Conservation (phyloP, 2,888 invertebrate genomes). For the Physocephala rufipes region DNA sequence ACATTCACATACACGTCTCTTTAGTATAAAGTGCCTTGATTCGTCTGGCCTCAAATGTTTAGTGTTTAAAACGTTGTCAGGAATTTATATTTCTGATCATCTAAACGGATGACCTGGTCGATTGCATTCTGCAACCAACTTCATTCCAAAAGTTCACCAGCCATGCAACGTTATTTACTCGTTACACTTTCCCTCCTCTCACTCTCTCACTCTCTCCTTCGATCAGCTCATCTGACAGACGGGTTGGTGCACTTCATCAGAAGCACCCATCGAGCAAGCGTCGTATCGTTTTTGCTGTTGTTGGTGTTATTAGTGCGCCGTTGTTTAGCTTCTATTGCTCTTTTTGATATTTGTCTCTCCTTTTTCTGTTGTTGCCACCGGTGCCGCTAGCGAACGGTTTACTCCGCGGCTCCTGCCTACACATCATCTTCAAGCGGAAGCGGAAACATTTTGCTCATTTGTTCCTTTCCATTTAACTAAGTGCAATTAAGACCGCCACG, state of each 20-base stretch:
- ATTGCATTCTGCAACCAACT: conserved; percentile 28
- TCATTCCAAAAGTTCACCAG: conserved; percentile 15
- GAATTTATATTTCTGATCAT: no score
- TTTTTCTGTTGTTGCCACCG: neutral
- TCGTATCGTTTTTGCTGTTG: neutral
- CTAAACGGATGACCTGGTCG: no score
- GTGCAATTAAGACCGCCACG: conserved; percentile 51
- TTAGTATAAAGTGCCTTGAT: no score
- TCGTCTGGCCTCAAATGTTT: no score
- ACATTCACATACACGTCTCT: no score
- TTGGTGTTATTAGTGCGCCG: neutral
- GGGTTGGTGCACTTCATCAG: conserved; percentile 29
- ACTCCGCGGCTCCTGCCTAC: conserved; percentile 5
- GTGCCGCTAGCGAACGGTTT: conserved; percentile 11
- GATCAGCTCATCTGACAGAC: no score
- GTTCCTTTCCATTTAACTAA: conserved; percentile 57
- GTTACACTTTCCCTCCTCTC: no score
- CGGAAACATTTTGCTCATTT: conserved; percentile 55
- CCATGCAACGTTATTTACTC: neutral
- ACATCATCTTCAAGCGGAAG: conserved; percentile 34
- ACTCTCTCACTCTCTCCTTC: no score
- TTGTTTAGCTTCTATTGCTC: neutral
- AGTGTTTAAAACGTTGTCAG: no score
- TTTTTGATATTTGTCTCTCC: neutral
- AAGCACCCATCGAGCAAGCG: no score